Evolutionary conservation across 2,888 invertebrate species (phyloP).

Genomic region (Onchidella celtica): DNA sequence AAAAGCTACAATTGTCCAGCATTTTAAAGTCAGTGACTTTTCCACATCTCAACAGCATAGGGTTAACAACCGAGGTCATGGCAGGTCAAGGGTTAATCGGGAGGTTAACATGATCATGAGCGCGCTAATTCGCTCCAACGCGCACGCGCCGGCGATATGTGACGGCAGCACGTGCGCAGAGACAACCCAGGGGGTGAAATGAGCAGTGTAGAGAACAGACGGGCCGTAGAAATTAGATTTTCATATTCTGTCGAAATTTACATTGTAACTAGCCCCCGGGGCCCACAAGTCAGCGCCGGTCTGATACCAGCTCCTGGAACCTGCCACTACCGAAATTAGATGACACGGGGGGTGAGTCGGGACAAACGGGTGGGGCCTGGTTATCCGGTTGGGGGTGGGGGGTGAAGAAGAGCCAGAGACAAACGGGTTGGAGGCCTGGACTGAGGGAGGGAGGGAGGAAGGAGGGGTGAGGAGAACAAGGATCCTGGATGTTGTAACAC

Average conservation of each 20-base stretch:
- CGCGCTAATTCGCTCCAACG: conserved; percentile 36
- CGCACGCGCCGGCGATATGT: conserved; percentile 15
- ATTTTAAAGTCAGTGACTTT: background rate
- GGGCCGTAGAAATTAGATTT: conserved; percentile 44
- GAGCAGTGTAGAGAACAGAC: conserved; percentile 34
- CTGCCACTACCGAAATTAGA: background rate
- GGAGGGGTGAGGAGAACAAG: background rate
- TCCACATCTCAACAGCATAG: background rate
- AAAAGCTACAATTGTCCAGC: background rate
- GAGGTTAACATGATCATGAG: conserved; percentile 33
- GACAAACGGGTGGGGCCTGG: background rate
- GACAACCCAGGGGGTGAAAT: conserved; percentile 23
- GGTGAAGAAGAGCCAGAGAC: background rate
- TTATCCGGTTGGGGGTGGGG: no score
- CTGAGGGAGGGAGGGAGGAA: background rate
- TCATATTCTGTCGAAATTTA: conserved; percentile 48
- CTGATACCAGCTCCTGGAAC: background rate
- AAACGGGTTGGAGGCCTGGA: background rate
- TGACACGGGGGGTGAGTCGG: background rate
- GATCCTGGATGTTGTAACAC: no score
- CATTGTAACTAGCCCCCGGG: conserved; percentile 42
- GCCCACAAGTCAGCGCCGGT: background rate
- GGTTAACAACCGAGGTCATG: background rate
- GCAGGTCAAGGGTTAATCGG: conserved; percentile 31
- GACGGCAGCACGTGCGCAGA: conserved; percentile 40